phyloP scores from a whole-genome alignment of 2,888 invertebrate species.

The Sphaerophoria taeniata region DNA sequence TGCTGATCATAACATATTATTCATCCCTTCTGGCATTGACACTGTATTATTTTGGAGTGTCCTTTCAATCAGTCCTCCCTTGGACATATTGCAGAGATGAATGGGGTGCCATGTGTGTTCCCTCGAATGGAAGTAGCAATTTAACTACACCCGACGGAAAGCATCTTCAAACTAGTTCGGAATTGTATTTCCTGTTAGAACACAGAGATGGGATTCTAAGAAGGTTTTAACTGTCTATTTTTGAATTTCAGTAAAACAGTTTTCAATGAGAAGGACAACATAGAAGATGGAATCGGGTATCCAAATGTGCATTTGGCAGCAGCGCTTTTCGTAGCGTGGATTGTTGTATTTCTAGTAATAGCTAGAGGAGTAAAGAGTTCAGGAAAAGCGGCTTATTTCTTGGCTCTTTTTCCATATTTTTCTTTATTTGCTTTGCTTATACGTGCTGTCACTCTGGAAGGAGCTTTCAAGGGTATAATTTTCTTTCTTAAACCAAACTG shows the following conservation, averaged over 20 bases:
- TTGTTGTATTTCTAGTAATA: slow-evolving; percentile 87
- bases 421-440: slow-evolving; percentile 90
- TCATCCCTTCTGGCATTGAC: slow-evolving; percentile 89
- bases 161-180: slow-evolving; percentile 84
- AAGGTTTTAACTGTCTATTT: slow-evolving; percentile 8
- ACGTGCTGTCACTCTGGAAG: slow-evolving; percentile 86
- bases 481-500: slow-evolving; percentile 93
- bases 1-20: slow-evolving; percentile 89
- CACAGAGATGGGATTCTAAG: not conserved
- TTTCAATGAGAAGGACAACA: slow-evolving; percentile 83
- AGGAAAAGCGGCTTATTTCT: slow-evolving; percentile 93
- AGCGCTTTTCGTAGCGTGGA: slow-evolving; percentile 88
- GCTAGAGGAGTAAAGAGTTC: slow-evolving; percentile 90
- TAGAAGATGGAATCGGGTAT: slow-evolving; percentile 81
- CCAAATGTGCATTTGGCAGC: slow-evolving; percentile 89
- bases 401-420: slow-evolving; percentile 93
- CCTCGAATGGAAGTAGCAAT: slow-evolving; percentile 73
- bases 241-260: slow-evolving; percentile 83
- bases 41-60: slow-evolving; percentile 88
- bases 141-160: slow-evolving; percentile 21
- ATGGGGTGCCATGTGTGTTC: slow-evolving; percentile 79
- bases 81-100: slow-evolving; percentile 87
- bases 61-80: slow-evolving; percentile 88
- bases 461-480: slow-evolving; percentile 89
- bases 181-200: slow-evolving; percentile 85